Evolutionary conservation across 2,888 invertebrate species (phyloP).

Genomic region (Erpobdella octoculata): DNA sequence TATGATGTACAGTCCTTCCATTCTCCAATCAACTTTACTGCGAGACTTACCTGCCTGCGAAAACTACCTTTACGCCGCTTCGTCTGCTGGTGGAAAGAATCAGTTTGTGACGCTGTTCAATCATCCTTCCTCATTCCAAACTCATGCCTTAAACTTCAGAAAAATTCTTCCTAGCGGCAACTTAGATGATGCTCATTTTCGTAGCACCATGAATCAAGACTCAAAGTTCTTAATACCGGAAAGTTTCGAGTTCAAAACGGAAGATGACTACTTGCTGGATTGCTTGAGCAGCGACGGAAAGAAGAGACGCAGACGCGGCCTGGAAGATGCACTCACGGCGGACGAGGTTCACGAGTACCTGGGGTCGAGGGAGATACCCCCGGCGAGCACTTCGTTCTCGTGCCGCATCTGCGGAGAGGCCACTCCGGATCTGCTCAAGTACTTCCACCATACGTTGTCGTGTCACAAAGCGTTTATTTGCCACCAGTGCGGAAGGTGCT

Average conservation of each 20-base stretch:
- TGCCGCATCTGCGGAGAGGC: constrained; percentile 37
- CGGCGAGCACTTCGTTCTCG: constrained; percentile 27
- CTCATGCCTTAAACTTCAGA: not conserved
- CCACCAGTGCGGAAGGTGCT: constrained; percentile 40
- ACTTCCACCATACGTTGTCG: constrained; percentile 38
- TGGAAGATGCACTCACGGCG: constrained; percentile 38
- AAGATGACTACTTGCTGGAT: constrained; percentile 39
- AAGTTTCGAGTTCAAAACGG: constrained; percentile 30
- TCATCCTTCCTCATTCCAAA: not conserved
- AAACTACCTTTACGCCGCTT: not conserved
- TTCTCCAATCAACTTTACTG: not conserved
- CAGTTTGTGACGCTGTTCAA: not conserved
- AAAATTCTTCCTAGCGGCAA: not conserved
- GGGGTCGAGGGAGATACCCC: constrained; percentile 28
- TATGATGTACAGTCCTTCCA: not conserved
- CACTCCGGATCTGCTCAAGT: constrained; percentile 33
- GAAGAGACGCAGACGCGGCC: constrained; percentile 36
- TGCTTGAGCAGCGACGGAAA: constrained; percentile 35
- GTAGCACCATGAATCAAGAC: constrained; percentile 19
- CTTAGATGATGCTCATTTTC: not conserved
- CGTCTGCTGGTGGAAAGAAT: too few species aligned
- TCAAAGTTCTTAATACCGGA: constrained; percentile 33
- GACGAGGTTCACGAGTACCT: constrained; percentile 40
- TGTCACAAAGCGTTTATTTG: constrained; percentile 39
- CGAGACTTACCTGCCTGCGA: not conserved